phyloP scores from a whole-genome alignment of 2,888 invertebrate genomes.

The Trimorus sp. region DNA sequence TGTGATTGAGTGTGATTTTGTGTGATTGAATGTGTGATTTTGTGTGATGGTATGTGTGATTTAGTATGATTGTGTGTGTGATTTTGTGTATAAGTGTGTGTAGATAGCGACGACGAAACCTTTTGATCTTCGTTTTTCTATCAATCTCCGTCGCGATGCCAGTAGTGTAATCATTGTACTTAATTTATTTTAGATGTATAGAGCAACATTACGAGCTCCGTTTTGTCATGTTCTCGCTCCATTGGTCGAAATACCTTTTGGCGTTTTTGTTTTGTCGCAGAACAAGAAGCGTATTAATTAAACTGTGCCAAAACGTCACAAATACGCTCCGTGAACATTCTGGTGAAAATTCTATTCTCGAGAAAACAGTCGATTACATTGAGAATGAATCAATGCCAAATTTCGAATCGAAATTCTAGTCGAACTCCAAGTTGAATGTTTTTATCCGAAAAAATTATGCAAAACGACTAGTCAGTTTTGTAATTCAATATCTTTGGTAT shows the following conservation, averaged over 20 bases:
- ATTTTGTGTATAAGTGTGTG: neutral
- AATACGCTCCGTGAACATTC: too few relatives aligned
- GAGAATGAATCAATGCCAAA: too few relatives aligned
- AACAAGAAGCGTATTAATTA: constrained; percentile 27
- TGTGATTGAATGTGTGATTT: too few relatives aligned
- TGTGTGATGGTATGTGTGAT: neutral
- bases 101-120: constrained; percentile 40
- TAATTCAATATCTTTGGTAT: too few relatives aligned
- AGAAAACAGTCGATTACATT: too few relatives aligned
- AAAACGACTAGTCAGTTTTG: too few relatives aligned
- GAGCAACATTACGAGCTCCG: constrained; percentile 61
- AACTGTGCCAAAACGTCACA: constrained; percentile 2
- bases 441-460: neutral
- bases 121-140: constrained; percentile 58
- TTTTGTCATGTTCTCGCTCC: constrained; percentile 39
- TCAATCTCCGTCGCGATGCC: constrained; percentile 69
- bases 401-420: too few relatives aligned
- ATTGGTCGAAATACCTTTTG: constrained; percentile 29
- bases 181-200: constrained; percentile 76
- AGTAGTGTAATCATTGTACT: constrained; percentile 76
- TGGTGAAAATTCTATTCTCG: too few relatives aligned
- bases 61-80: too few relatives aligned
- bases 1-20: too few relatives aligned
- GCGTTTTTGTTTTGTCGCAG: constrained; percentile 36
- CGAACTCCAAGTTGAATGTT: too few relatives aligned